Evolutionary conservation across 2,888 invertebrate genomes (phyloP), one percentile per base, ranked within the genome.

Genomic region (Campoplex nolae): DNA sequence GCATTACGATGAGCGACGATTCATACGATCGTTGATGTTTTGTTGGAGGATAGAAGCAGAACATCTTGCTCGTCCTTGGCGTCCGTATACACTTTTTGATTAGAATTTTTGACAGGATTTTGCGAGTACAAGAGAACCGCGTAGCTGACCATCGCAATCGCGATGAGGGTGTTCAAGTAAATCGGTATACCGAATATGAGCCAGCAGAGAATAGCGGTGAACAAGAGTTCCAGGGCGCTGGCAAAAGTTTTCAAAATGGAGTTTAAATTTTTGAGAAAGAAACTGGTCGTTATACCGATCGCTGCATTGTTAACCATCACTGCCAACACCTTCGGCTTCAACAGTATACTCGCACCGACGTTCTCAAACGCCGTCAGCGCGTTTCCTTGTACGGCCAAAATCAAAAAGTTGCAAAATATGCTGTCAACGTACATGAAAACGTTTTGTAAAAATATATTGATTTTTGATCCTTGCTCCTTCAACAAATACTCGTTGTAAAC

Each of bases 191-290:
- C 96, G 94, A 99, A 98, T 74, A 99, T 94, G 74, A 98, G 93
- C 95, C 97, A 98, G 91, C 98, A 98, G 0, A 98, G 95, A 18
- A 99, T 95, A 0, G 99, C 99, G 0, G 99, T 99, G 91, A 99
- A 97, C 79, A 98, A 95, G 51, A 99, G 95, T 93, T 99, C 99
- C 90, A 99, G 95, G 18, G 98, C 99, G 95, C 98, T 98, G 0
- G 99, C 99, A 95, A 99, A 99, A 0, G 98, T 98, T 95, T 99
- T 99, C 79, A 99, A 95, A 92, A 99, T 99, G 0, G 99, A 99
- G 94, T 99, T 99, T 91, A 99, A 96, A 91, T 97, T 98, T 94
- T 98, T 98, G 38, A 99, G 95, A 93, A 99, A 99, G 94, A 99
- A 97, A 94, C 98, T 98, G 0, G 99, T 99, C 0, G 98, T 97